A percentile compares a stretch with the other conserved stretches of the same genome.
Evolutionary conservation across 2,888 invertebrate species (phyloP).

Genomic region (Erynnis tages): DNA sequence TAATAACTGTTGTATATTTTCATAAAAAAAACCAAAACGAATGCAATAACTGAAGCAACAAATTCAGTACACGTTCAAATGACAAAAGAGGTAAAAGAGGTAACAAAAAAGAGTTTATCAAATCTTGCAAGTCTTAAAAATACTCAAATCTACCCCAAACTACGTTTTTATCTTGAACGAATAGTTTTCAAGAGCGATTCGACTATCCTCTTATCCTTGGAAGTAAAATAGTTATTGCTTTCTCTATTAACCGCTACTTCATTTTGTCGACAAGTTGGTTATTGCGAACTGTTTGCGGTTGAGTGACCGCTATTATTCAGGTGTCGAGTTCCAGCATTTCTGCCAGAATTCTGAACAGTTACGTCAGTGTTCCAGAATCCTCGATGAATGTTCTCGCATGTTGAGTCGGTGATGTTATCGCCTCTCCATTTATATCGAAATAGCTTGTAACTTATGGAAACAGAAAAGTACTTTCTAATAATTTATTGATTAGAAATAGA

Average conservation of each 20-base stretch:
- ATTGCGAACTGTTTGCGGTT: constrained; percentile 17
- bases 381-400: constrained; percentile 3
- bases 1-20: too few species aligned
- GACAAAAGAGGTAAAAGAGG: too few species aligned
- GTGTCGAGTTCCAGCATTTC: background rate
- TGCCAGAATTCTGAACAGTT: background rate
- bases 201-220: background rate
- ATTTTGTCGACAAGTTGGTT: constrained; percentile 23
- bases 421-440: background rate
- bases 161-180: too few species aligned
- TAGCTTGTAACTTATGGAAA: background rate
- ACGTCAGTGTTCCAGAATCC: background rate
- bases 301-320: constrained; percentile 17
- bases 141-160: too few species aligned
- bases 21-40: too few species aligned
- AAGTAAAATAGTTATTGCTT: constrained; percentile 24
- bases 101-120: too few species aligned
- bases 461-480: too few species aligned
- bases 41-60: too few species aligned
- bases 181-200: too few species aligned
- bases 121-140: too few species aligned
- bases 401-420: background rate
- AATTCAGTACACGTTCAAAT: too few species aligned
- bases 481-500: too few species aligned
- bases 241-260: constrained; percentile 12